Conservation (phyloP, 2,113 vertebrate genomes). For the Pedionomus torquatus region DNA sequence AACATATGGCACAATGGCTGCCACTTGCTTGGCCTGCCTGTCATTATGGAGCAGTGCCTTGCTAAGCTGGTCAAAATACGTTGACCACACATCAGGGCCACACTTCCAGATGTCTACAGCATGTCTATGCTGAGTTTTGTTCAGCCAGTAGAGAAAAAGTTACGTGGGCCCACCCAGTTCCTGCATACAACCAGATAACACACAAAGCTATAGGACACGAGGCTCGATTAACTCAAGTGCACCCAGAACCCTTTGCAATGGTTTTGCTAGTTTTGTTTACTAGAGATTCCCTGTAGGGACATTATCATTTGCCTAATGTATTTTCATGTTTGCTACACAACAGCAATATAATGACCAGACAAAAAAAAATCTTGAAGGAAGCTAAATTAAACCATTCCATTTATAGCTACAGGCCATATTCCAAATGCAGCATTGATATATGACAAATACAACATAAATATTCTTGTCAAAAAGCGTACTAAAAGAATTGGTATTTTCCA, state of each 20-base stretch:
- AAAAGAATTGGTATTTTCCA: not conserved
- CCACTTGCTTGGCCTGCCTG: not conserved
- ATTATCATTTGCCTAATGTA: not conserved
- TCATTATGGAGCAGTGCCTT: fast-evolving
- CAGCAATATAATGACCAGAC: not conserved
- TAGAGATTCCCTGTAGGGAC: not conserved
- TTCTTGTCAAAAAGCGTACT: not conserved
- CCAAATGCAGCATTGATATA: not conserved
- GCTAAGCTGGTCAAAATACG: fast-evolving
- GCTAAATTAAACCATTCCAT: slow-evolving; percentile 1
- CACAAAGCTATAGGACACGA: fast-evolving
- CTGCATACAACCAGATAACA: not conserved
- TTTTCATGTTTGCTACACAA: not conserved
- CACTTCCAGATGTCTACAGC: fast-evolving
- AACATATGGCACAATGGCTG: fast-evolving
- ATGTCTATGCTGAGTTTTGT: fast-evolving
- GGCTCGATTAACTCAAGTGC: not conserved
- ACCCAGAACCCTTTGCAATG: not conserved
- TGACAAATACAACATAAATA: not conserved
- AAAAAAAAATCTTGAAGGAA: not conserved
- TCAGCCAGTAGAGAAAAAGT: not conserved
- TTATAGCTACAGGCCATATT: not conserved
- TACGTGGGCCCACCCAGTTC: fast-evolving
- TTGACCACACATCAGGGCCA: fast-evolving
- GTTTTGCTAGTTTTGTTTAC: not conserved